Conservation (phyloP, 2,888 invertebrate genomes). For the Elgonia sp. region DNA sequence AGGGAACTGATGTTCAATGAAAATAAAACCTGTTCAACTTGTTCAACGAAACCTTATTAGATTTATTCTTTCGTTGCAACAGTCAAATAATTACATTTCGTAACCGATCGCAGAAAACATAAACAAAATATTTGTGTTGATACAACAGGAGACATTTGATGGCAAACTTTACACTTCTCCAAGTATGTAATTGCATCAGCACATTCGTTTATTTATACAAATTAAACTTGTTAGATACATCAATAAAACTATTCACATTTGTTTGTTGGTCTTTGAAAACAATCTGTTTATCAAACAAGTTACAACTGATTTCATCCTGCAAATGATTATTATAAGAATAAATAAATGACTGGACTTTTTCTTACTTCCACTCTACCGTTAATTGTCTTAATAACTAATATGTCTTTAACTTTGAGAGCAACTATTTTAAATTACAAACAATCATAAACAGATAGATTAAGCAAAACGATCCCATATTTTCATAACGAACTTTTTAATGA, state of each 20-base stretch:
- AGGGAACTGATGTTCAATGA: neutral
- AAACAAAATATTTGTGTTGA: conserved; percentile 21
- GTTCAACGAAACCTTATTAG: no score
- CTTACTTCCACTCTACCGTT: neutral
- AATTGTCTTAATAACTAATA: neutral
- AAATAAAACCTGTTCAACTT: no score
- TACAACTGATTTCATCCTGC: neutral
- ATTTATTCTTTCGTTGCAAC: neutral
- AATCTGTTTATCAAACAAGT: neutral
- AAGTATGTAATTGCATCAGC: conserved; percentile 27
- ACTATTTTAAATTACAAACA: conserved; percentile 30
- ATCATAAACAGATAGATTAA: conserved; percentile 39
- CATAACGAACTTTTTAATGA: conserved; percentile 54
- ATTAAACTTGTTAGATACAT: conserved; percentile 23
- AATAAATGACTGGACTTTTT: neutral
- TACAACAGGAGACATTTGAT: conserved; percentile 3
- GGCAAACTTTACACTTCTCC: conserved; percentile 31
- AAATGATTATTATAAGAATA: neutral
- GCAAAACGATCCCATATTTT: conserved; percentile 38
- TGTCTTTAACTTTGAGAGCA: conserved; percentile 1
- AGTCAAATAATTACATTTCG: neutral
- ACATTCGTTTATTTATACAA: conserved; percentile 16
- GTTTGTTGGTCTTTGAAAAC: neutral
- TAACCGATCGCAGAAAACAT: conserved; percentile 12
- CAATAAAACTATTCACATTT: conserved; percentile 18